Conservation (phyloP, 2,888 invertebrate genomes). For the Lepidocyrtoides sp. region DNA sequence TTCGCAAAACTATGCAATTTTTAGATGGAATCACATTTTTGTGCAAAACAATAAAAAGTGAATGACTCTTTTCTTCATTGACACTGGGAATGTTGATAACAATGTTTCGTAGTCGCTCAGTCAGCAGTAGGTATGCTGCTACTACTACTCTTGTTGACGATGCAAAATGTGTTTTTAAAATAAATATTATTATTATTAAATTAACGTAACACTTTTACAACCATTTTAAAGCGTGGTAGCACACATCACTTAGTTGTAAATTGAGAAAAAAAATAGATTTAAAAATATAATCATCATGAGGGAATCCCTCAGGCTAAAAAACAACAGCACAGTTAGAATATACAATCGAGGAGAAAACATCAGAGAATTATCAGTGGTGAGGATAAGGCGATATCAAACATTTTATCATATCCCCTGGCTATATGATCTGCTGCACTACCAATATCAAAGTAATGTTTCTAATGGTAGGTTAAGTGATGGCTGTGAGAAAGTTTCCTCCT, state of each 20-base stretch:
- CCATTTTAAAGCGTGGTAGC: neutral
- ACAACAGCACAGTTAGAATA: slow-evolving; percentile 5
- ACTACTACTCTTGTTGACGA: neutral
- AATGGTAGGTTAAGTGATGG: slow-evolving; percentile 15
- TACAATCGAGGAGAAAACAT: slow-evolving; percentile 27
- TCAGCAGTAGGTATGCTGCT: too few species aligned
- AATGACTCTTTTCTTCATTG: neutral
- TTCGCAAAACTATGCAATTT: too few species aligned
- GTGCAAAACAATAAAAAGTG: neutral
- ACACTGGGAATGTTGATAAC: too few species aligned
- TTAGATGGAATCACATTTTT: neutral
- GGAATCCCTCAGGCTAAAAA: neutral
- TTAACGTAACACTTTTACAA: neutral
- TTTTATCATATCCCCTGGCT: slow-evolving; percentile 11
- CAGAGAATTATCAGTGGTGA: neutral
- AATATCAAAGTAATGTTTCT: neutral
- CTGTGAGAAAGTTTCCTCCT: slow-evolving; percentile 58
- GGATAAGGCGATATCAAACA: neutral
- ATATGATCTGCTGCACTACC: neutral
- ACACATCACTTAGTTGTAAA: neutral
- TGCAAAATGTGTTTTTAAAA: neutral
- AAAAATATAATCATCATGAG: neutral
- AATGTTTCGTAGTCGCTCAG: too few species aligned
- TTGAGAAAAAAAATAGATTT: neutral
- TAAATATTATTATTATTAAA: neutral